phyloP scores from a whole-genome alignment of 2,888 invertebrate genomes.

The Andrena flavipes region DNA sequence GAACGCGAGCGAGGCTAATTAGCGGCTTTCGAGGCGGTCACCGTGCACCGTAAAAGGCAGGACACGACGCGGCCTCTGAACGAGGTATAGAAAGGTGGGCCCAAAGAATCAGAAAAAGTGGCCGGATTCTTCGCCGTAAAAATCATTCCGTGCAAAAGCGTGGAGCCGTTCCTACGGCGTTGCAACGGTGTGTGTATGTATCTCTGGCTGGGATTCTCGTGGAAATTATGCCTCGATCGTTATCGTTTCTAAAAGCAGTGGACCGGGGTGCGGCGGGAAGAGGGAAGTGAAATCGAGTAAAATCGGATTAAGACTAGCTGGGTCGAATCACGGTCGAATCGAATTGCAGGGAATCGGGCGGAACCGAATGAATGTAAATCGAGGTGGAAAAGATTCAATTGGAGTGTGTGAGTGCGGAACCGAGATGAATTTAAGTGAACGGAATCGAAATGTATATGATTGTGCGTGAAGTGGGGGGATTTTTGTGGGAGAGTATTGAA shows the following conservation, averaged over 20 bases:
- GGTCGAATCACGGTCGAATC: too few relatives aligned
- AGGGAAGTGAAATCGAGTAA: too few relatives aligned
- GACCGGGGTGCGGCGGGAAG: too few relatives aligned
- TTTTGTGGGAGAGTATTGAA: too few relatives aligned
- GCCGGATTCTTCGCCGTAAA: slow-evolving; percentile 65
- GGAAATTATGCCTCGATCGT: slow-evolving; percentile 18
- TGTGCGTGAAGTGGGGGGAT: too few relatives aligned
- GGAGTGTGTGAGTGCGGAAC: too few relatives aligned
- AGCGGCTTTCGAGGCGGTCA: slow-evolving; percentile 65
- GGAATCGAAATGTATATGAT: too few relatives aligned
- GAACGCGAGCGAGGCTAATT: slow-evolving; percentile 70
- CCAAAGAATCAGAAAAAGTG: slow-evolving; percentile 63
- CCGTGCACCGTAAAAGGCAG: slow-evolving; percentile 70
- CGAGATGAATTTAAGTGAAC: too few relatives aligned
- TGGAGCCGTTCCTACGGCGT: slow-evolving; percentile 6
- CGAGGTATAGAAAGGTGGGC: slow-evolving; percentile 45
- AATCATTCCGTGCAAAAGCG: slow-evolving; percentile 60
- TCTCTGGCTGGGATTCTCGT: slow-evolving; percentile 23
- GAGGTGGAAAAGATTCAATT: too few relatives aligned
- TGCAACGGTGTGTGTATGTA: not conserved
- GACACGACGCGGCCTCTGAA: slow-evolving; percentile 57
- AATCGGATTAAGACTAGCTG: too few relatives aligned
- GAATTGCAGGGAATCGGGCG: too few relatives aligned
- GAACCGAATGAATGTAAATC: too few relatives aligned
- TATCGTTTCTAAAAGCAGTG: not conserved